Percentiles rank a stretch among this genome's conserved stretches.
phyloP scores from a whole-genome alignment of 2,888 invertebrate species.

The Ptychoptera albimana region DNA sequence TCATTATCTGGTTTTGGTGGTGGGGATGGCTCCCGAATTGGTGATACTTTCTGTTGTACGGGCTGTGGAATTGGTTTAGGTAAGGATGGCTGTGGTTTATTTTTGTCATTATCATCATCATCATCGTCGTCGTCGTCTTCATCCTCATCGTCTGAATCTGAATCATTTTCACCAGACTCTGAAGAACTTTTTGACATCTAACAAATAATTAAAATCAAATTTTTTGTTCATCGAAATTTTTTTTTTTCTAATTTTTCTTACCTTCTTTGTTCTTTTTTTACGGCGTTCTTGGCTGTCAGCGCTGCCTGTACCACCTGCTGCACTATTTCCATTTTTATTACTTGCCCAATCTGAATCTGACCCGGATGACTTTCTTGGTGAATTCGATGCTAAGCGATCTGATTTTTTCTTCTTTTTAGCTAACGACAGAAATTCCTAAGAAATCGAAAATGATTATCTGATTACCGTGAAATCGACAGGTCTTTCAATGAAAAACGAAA shows the following conservation, averaged over 20 bases:
- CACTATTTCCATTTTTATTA: constrained; percentile 16
- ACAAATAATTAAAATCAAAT: background rate
- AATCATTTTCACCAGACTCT: constrained; percentile 17
- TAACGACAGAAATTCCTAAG: constrained; percentile 61
- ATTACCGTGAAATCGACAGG: constrained; percentile 5
- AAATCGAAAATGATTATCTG: constrained; percentile 5
- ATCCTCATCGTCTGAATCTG: constrained; percentile 29
- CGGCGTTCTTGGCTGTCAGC: constrained; percentile 29
- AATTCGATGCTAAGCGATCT: constrained; percentile 20
- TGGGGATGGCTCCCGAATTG: constrained; percentile 14
- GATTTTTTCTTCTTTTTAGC: constrained; percentile 61
- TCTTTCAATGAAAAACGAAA: background rate
- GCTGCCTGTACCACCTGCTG: constrained; percentile 9
- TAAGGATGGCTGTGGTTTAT: constrained; percentile 11
- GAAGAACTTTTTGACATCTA: constrained; percentile 18
- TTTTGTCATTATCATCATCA: constrained; percentile 24
- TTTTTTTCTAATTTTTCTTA: background rate
- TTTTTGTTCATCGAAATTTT: background rate
- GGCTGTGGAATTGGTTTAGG: no score
- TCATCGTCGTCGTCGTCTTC: constrained; percentile 19
- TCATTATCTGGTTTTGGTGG: constrained; percentile 7
- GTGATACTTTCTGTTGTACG: background rate
- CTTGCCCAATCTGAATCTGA: constrained; percentile 36
- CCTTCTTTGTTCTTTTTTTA: constrained; percentile 27
- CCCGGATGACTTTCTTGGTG: constrained; percentile 37